Conservation (phyloP, 2,113 vertebrate genomes). For the Mormyrus lacerda region DNA sequence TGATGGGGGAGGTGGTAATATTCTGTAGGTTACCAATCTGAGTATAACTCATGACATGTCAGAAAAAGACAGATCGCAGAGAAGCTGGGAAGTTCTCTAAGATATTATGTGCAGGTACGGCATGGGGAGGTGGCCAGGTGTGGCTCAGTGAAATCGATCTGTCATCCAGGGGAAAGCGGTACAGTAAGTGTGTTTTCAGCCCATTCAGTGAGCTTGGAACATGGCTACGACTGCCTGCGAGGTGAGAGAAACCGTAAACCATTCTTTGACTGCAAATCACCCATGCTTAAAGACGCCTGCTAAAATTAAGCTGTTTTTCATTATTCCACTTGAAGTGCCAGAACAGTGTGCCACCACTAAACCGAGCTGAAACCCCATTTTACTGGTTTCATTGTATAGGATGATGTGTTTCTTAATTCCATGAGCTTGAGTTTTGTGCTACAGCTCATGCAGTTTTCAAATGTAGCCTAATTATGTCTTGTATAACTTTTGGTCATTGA, state of each 20-base stretch:
- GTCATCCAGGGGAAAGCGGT: conserved; percentile 36
- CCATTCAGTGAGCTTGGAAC: not conserved
- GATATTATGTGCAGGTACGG: conserved; percentile 40
- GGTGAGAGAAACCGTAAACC: not conserved
- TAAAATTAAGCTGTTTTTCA: not conserved
- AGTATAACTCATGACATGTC: conserved; percentile 36
- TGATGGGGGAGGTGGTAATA: not conserved
- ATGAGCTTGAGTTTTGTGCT: not conserved
- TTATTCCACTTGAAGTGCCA: not conserved
- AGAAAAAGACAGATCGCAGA: conserved; percentile 40
- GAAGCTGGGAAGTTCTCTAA: conserved; percentile 42
- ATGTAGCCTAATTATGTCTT: not conserved
- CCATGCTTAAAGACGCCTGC: not conserved
- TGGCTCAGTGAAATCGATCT: conserved; percentile 48
- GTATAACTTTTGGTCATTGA: not conserved
- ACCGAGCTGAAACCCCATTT: not conserved
- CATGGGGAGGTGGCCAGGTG: conserved; percentile 28
- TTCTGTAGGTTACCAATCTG: conserved; percentile 32
- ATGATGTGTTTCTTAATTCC: not conserved
- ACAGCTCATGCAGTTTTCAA: not conserved
- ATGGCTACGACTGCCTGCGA: conserved; percentile 25
- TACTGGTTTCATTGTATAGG: not conserved
- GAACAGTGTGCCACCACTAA: not conserved
- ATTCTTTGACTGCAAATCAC: not conserved
- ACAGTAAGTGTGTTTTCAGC: conserved; percentile 16